Percentiles rank a stretch among this genome's conserved stretches.
phyloP scores from a whole-genome alignment of 1,140 invertebrate species.

The Archivesica marissinica region DNA sequence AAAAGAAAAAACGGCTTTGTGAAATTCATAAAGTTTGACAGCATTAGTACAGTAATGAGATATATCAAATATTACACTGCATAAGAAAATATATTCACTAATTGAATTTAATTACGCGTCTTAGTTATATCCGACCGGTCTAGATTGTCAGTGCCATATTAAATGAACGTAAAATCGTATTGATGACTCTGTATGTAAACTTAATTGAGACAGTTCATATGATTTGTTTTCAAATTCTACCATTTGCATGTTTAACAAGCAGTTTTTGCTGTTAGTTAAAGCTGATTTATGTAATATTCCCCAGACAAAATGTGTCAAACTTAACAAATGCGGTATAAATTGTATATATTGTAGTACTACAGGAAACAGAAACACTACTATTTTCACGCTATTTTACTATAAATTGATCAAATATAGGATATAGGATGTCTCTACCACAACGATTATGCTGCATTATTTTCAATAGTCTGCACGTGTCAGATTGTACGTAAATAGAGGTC shows the following conservation, averaged over 20 bases:
- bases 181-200: neutral
- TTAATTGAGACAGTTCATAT: neutral
- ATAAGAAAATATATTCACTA: slow-evolving; percentile 1
- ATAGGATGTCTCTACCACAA: too few species aligned
- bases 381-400: too few species aligned
- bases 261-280: neutral
- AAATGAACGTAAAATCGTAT: neutral
- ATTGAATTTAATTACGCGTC: slow-evolving; percentile 1
- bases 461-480: too few species aligned
- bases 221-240: slow-evolving; percentile 5
- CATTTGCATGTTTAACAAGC: neutral
- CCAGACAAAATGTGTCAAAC: neutral
- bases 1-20: too few species aligned
- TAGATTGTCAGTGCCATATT: neutral
- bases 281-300: neutral
- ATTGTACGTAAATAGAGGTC: too few species aligned
- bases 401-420: too few species aligned
- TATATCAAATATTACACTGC: neutral
- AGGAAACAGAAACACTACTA: too few species aligned
- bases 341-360: too few species aligned
- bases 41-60: neutral
- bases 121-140: neutral
- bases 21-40: slow-evolving; percentile 2
- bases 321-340: neutral
- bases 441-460: too few species aligned